Conservation (phyloP, 2,888 invertebrate species). For the Stenolophus ochropezus region DNA sequence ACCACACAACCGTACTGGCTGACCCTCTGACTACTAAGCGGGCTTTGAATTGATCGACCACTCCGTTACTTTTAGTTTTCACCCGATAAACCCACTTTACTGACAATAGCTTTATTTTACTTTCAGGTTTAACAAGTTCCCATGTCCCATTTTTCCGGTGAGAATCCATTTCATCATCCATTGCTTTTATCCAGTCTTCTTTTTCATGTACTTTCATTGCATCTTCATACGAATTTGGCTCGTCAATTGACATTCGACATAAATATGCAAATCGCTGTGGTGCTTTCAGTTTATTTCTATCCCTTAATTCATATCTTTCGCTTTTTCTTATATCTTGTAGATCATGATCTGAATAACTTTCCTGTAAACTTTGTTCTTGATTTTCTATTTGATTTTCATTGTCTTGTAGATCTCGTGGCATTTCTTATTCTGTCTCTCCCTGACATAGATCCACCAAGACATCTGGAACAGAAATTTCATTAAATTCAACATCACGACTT, state of each 20-base stretch:
- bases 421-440: neutral
- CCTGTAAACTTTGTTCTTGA: neutral
- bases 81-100: no score
- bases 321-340: neutral
- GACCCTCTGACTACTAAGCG: no score
- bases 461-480: constrained; percentile 14
- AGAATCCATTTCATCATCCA: neutral
- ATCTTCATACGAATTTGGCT: neutral
- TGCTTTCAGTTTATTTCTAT: neutral
- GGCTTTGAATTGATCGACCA: no score
- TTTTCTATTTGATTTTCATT: neutral
- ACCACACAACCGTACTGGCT: no score
- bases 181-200: neutral
- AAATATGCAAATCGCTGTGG: neutral
- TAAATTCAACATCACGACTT: constrained; percentile 57
- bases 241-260: neutral
- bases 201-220: neutral
- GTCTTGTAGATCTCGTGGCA: neutral
- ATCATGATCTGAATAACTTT: neutral
- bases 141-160: neutral
- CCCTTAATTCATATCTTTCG: neutral
- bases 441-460: neutral
- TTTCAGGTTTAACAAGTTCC: no score
- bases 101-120: no score
- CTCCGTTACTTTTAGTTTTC: no score